Evolutionary conservation across 2,888 invertebrate species (phyloP), one percentile per base, ranked within the genome.

Genomic region (Helicoverpa assulta): DNA sequence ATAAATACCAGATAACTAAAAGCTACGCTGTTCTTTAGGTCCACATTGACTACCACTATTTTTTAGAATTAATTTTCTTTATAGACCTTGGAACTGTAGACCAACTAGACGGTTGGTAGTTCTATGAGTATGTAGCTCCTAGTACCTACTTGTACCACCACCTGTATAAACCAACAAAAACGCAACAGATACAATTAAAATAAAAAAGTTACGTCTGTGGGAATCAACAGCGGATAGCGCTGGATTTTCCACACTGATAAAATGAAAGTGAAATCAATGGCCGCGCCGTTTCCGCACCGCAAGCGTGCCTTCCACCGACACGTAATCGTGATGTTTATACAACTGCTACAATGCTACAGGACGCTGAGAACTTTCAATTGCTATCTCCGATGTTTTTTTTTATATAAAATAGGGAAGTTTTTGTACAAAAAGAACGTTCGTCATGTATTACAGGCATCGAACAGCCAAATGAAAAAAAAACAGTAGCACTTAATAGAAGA

Each of bases 221-320:
- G 83, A 83, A 83, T 68, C 72, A 57, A 56, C 76, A 63, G 70
- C 82, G 80, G 81, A 83, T 82, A 80, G 79, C 67, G 76, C 65
- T 79, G 89, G 90, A 89, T 91, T 92, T 92, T 90, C 91, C 93
- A 88, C 84, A 78, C 73, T 78, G 84, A 90, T 90, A 91, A 83
- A 91, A 93, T 86, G 93, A 94, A 94, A 94, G 94, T 93, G 93
- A 94, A 94, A 93, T 89, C 87, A 88, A 70, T 81, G 55, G 65
- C 69, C 73, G 84, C 82, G 70, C 72, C 77, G 84, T 90, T 93
- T 93, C 93, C 92, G 93, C 90, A 85, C 80, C 80, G 82, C 88
- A 83, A 76, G 64, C 76, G 69, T 78, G 81, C 80, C 77, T 74
- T 69, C 82, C 72, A 67, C 75, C 65, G 73, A 81, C 81, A 87